Conservation (phyloP, 2,113 vertebrate species). For the Otolemur garnettii region DNA sequence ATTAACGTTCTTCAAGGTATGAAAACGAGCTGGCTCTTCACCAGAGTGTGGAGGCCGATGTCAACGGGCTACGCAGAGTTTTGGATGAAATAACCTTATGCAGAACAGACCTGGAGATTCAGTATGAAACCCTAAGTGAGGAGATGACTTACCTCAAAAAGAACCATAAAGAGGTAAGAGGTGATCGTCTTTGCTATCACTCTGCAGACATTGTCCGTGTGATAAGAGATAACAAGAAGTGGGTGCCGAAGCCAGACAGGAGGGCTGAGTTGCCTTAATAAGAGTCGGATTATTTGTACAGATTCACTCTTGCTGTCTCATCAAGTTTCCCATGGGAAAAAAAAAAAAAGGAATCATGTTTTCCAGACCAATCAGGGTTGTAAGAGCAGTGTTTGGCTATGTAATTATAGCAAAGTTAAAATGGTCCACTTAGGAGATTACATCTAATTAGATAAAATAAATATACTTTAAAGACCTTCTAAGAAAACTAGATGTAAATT, state of each 20-base stretch:
- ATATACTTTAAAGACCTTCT: not conserved
- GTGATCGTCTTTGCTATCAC: fast-evolving
- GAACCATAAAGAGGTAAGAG: slow-evolving; percentile 95
- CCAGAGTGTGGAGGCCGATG: slow-evolving; percentile 88
- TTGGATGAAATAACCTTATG: slow-evolving; percentile 90
- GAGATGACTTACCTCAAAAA: slow-evolving; percentile 98
- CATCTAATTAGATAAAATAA: slow-evolving; percentile 51
- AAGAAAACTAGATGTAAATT: slow-evolving; percentile 37
- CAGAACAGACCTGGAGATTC: slow-evolving; percentile 88
- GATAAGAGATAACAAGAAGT: not conserved
- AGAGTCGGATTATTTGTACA: not conserved
- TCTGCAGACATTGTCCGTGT: not conserved
- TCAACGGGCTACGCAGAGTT: slow-evolving; percentile 88
- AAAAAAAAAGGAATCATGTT: not conserved
- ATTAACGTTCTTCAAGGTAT: slow-evolving; percentile 79
- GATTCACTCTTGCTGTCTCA: not conserved
- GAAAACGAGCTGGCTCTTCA: slow-evolving; percentile 89
- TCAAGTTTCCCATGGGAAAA: slow-evolving; percentile 55
- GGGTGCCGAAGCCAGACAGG: not conserved
- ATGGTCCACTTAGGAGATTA: slow-evolving; percentile 33
- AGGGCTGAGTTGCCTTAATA: not conserved
- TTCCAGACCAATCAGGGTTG: slow-evolving; percentile 31
- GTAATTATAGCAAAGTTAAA: slow-evolving; percentile 66
- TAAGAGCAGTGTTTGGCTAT: not conserved
- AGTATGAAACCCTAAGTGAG: slow-evolving; percentile 94